Conservation (phyloP, 1,140 invertebrate genomes). For the Rhagoletis pomonella region DNA sequence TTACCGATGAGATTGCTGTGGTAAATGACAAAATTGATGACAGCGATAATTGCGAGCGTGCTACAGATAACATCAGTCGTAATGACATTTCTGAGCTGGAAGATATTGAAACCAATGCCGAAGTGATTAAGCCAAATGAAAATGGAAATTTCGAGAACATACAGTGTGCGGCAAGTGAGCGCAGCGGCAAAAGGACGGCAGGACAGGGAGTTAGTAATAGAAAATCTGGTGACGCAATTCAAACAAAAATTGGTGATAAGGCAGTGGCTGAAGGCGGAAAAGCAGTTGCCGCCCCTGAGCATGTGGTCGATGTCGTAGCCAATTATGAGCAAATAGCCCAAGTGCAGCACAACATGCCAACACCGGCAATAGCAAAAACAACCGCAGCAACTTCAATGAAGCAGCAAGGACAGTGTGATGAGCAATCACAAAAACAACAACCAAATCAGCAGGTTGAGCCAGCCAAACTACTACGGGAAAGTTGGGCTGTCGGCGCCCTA, state of each 20-base stretch:
- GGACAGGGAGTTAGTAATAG: not conserved
- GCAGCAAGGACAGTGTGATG: not conserved
- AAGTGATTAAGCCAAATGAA: constrained; percentile 50
- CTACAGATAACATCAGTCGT: not conserved
- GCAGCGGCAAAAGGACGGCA: not conserved
- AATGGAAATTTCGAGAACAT: constrained; percentile 1
- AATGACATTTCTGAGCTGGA: constrained; percentile 7
- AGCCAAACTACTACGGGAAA: not conserved
- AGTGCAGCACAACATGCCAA: not conserved
- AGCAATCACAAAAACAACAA: constrained; percentile 4
- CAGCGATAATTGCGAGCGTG: not conserved
- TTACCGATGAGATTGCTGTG: not conserved
- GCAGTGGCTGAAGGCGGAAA: not conserved
- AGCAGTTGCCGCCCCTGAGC: constrained; percentile 56
- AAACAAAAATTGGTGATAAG: not conserved
- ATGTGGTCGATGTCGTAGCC: constrained; percentile 69
- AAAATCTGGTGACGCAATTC: not conserved
- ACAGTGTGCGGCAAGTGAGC: not conserved
- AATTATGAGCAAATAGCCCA: constrained; percentile 64
- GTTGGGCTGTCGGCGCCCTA: too few species aligned
- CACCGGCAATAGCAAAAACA: not conserved
- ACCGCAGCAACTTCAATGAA: not conserved
- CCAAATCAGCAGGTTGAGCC: not conserved
- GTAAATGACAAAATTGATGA: constrained; percentile 39
- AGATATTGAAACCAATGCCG: constrained; percentile 56